Evolutionary conservation across 2,113 vertebrate genomes (phyloP).

Genomic region (Nycticryphes semicollaris): DNA sequence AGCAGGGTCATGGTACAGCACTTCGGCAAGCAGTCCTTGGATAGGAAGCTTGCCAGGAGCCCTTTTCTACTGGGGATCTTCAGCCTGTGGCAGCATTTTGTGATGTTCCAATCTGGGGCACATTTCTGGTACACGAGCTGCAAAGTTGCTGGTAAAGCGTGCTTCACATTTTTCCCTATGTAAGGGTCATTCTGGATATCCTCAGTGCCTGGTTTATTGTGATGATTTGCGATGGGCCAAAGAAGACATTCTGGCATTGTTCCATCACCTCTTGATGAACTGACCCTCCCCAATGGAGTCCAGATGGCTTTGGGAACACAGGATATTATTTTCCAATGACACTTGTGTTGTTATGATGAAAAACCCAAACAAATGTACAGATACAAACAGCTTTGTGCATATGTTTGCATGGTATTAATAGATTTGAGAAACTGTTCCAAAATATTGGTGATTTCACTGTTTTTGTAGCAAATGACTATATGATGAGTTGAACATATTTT

Average conservation of each 20-base stretch:
- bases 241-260: not conserved
- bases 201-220: not conserved
- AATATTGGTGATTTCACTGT: not conserved
- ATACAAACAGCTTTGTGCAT: not conserved
- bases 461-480: not conserved
- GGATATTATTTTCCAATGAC: not conserved
- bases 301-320: not conserved
- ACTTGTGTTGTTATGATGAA: not conserved
- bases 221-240: not conserved
- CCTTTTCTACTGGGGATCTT: not conserved
- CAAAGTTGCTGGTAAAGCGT: not conserved
- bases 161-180: not conserved
- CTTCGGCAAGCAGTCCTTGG: not conserved
- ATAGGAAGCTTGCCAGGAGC: not conserved
- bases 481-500: not conserved
- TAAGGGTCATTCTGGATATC: not conserved
- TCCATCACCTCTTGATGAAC: not conserved
- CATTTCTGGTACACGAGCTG: not conserved
- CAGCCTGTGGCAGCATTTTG: not conserved
- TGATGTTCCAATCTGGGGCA: not conserved
- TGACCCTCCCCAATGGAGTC: not conserved
- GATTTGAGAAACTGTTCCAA: not conserved
- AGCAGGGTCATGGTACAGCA: not conserved
- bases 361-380: not conserved
- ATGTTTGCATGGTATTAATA: conserved; percentile 1